Percentiles rank a stretch among this genome's conserved stretches.
These are phyloP conservation scores for Anthopleura xanthogrammica DNA, from an alignment of 92 coral and sea anemone genomes.

Conservation along the genomic window DNA sequence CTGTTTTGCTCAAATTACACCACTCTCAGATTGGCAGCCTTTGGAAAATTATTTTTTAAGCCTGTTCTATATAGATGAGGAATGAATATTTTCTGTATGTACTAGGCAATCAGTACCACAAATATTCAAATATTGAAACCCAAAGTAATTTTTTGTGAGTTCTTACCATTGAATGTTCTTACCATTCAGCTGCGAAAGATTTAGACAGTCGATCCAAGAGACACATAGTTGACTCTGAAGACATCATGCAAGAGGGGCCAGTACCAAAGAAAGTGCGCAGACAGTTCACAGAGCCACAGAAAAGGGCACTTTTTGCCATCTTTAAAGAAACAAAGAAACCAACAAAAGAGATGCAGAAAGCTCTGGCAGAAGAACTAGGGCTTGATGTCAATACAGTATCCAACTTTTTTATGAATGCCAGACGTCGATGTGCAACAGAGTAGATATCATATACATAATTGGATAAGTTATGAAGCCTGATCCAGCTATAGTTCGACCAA, in stretches of 20 bases:
- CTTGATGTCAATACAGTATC: constrained; percentile 75
- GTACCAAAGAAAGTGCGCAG: constrained; percentile 62
- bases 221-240: constrained; percentile 21
- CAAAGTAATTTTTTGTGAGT: not conserved
- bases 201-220: constrained; percentile 64
- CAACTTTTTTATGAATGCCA: constrained; percentile 91
- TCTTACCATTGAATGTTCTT: not conserved
- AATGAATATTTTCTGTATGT: too few relatives aligned
- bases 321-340: constrained; percentile 90
- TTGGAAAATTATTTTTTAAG: too few relatives aligned
- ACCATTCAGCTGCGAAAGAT: constrained; percentile 67
- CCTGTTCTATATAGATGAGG: too few relatives aligned
- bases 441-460: not conserved
- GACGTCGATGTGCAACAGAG: constrained; percentile 63
- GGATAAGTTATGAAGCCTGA: not conserved
- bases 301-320: constrained; percentile 80
- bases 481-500: too few relatives aligned
- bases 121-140: too few relatives aligned
- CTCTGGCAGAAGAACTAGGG: constrained; percentile 88
- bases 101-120: too few relatives aligned
- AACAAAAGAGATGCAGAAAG: constrained; percentile 81
- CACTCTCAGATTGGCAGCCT: too few relatives aligned
- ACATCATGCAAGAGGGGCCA: constrained; percentile 17
- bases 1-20: too few relatives aligned
- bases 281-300: constrained; percentile 81